Percentiles rank a stretch among this genome's conserved stretches.
Evolutionary conservation across 2,113 vertebrate species (phyloP).

Genomic region (Hippopotamus amphibius): DNA sequence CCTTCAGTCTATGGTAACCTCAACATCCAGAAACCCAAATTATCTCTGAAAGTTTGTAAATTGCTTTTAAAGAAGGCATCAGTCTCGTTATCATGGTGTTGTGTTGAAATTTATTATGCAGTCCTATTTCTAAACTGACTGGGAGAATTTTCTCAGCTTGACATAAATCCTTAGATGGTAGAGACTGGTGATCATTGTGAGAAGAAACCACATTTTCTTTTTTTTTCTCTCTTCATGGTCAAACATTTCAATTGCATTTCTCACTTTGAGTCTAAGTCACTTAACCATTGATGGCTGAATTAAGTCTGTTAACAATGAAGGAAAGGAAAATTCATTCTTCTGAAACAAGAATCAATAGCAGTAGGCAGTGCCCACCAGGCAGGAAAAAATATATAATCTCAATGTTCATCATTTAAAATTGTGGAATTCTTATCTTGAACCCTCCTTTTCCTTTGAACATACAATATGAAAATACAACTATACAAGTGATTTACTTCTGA

Average conservation of each 20-base stretch:
- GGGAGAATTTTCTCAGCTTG: constrained; percentile 63
- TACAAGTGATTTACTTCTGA: constrained; percentile 36
- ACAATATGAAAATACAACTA: background rate
- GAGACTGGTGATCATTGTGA: constrained; percentile 31
- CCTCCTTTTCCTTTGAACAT: background rate
- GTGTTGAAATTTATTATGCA: constrained; percentile 62
- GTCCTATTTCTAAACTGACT: constrained; percentile 49
- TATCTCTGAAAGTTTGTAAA: constrained; percentile 48
- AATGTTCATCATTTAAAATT: constrained; percentile 28
- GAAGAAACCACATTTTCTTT: constrained; percentile 16
- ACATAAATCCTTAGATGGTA: constrained; percentile 29
- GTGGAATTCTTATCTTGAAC: background rate
- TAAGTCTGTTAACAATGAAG: constrained; percentile 28
- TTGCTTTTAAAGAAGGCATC: constrained; percentile 53
- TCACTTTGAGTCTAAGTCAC: constrained; percentile 21
- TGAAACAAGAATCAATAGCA: background rate
- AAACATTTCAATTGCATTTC: background rate
- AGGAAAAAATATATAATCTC: constrained; percentile 19
- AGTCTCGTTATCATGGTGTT: constrained; percentile 35
- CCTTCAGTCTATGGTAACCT: constrained; percentile 11
- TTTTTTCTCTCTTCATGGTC: background rate
- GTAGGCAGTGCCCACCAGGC: background rate
- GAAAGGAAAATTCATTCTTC: constrained; percentile 36
- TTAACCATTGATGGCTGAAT: background rate
- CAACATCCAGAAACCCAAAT: constrained; percentile 48